These are phyloP conservation scores for Bettongia penicillata DNA, from an alignment of 2,113 vertebrate species.

Conservation along the genomic window DNA sequence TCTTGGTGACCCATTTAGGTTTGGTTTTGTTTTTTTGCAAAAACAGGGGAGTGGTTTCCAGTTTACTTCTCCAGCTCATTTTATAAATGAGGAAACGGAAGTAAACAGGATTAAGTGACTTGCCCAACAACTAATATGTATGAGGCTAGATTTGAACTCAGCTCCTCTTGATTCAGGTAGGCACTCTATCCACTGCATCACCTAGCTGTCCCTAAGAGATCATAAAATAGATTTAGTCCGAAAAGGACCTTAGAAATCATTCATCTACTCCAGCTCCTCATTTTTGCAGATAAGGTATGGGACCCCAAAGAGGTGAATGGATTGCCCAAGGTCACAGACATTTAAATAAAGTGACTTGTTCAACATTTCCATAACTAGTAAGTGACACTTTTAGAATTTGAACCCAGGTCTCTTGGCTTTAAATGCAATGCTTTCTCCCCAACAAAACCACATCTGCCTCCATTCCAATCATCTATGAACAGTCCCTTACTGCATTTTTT, in stretches of 20 bases:
- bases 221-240: too few species aligned
- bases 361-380: neutral
- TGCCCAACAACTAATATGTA: neutral
- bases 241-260: neutral
- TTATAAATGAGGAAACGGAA: neutral
- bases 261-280: neutral
- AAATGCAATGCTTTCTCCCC: neutral
- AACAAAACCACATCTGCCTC: neutral
- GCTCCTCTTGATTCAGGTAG: neutral
- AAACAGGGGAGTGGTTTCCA: neutral
- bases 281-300: neutral
- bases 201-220: too few species aligned
- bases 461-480: neutral
- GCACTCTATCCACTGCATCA: neutral
- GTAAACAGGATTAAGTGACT: neutral
- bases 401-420: neutral
- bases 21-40: neutral
- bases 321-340: neutral
- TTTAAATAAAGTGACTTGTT: neutral
- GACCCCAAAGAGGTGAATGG: neutral
- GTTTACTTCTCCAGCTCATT: neutral
- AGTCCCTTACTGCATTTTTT: neutral
- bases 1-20: too few species aligned
- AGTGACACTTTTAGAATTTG: neutral
- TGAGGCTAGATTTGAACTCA: neutral